Base-by-base conservation (phyloP, 1,140 invertebrate species). In the Drosophila athabasca region DNA sequence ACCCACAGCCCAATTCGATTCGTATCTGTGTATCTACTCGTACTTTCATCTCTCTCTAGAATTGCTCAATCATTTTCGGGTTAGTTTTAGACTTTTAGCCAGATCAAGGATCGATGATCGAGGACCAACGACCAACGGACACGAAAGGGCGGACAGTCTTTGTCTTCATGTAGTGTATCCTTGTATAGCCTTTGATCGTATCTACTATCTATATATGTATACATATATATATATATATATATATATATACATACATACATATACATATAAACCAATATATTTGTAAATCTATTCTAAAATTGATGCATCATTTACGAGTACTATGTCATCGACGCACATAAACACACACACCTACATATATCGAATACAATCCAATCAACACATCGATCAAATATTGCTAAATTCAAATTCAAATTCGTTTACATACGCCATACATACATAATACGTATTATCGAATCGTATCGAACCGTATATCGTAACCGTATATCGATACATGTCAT, bases 361-460 rank as follows among this genome's bases (percentile, higher is more conserved):
- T 39, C 64, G 46, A 67, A 43, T 26, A 44, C n/a, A 59, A 50
- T 49, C 50, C 39, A 57, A 66, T 41, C 58, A 55, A 51, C 35
- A 61, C 57, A 61, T 44, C 62, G 54, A 76, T 69, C 61, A 46
- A 82, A 49, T 62, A 51, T 79, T 78, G 65, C 50, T 65, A 82
- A 83, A 69, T 71, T 69, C 50, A 62, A 79, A 89, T 62, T 72
- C 22, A 65, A 79, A 88, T 79, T 79, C 68, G 71, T 69, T 65
- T 57, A 66, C 82, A 87, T 88, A 53, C 60, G 72, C 79, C 73
- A 70, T 57, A 69, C 35, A 39, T 13, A 39, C 35, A 39, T 39
- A 35, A 70, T 53, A 70, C 67, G 65, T 70, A 70, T 69, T 70
- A 82, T 73, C 78, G 78, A 65, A 64, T 54, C 68, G 69, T 73